Evolutionary conservation across 2,113 vertebrate genomes (phyloP).

Genomic region (Xerus inauris): DNA sequence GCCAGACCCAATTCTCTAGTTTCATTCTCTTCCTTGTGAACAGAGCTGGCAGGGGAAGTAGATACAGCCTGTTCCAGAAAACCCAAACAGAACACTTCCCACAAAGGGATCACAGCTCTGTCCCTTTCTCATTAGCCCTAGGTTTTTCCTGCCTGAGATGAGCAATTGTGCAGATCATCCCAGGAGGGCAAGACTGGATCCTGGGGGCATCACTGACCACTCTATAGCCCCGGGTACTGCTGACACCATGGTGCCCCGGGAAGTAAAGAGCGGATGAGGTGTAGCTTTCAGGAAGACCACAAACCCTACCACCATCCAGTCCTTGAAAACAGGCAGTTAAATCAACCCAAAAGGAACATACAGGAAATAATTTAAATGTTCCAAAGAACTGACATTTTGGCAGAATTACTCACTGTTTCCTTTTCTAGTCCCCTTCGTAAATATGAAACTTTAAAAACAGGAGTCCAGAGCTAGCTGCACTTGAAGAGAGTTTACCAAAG

Average conservation of each 20-base stretch:
- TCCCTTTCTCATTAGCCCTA: not conserved
- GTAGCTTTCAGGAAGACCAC: not conserved
- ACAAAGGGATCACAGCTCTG: not conserved
- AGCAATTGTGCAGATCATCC: not conserved
- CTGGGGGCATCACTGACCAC: not conserved
- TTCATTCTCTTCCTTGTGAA: not conserved
- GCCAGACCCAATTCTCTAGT: not conserved
- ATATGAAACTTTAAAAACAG: not conserved
- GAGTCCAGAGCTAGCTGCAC: not conserved
- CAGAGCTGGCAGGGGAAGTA: not conserved
- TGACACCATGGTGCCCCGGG: not conserved
- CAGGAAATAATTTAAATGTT: slow-evolving; percentile 14
- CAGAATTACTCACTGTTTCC: slow-evolving; percentile 14
- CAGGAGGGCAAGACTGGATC: not conserved
- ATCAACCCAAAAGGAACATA: not conserved
- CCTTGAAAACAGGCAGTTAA: slow-evolving; percentile 31
- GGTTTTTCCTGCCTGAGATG: not conserved
- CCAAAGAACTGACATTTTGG: not conserved
- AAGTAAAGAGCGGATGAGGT: not conserved
- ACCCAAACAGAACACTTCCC: slow-evolving; percentile 22
- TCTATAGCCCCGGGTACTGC: not conserved
- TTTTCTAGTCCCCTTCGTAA: not conserved
- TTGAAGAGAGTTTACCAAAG: not conserved
- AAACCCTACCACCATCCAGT: not conserved
- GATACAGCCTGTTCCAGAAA: not conserved